These are phyloP conservation scores for Microchrysa polita DNA, from an alignment of 2,888 invertebrate genomes.

Conservation along the genomic window DNA sequence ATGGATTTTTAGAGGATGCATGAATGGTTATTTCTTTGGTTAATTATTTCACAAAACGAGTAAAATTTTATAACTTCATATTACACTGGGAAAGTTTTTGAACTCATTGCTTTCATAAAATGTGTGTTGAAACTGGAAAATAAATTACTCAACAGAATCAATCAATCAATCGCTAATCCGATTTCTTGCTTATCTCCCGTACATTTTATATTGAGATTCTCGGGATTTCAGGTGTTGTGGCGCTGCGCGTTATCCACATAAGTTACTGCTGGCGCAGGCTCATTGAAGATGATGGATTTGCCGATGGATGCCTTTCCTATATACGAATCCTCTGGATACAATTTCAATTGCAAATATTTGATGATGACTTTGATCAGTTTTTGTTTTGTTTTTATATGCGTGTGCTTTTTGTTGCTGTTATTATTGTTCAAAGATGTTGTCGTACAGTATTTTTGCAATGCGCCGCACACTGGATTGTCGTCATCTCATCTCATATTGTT, in stretches of 20 bases:
- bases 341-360: conserved; percentile 46
- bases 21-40: too few relatives aligned
- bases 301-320: conserved; percentile 16
- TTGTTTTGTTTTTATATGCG: too few relatives aligned
- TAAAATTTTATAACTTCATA: too few relatives aligned
- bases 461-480: conserved; percentile 26
- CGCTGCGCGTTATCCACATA: conserved; percentile 25
- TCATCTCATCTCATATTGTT: conserved; percentile 33
- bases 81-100: too few relatives aligned
- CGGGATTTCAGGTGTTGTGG: conserved; percentile 27
- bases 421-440: conserved; percentile 31
- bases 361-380: conserved; percentile 42
- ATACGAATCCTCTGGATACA: conserved; percentile 32
- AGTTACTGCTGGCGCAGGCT: conserved; percentile 16
- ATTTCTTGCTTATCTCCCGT: conserved; percentile 33
- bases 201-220: conserved; percentile 34
- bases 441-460: conserved; percentile 31
- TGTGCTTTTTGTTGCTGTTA: not conserved
- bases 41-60: too few relatives aligned
- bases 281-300: conserved; percentile 36
- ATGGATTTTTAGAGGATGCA: conserved; percentile 9
- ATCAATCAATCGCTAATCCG: too few relatives aligned
- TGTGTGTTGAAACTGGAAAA: too few relatives aligned
- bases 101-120: too few relatives aligned
- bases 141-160: too few relatives aligned